A percentile compares a stretch with the other conserved stretches of the same genome.
Conservation (phyloP, 1,140 invertebrate genomes). For the Anoplolepis gracilipes region DNA sequence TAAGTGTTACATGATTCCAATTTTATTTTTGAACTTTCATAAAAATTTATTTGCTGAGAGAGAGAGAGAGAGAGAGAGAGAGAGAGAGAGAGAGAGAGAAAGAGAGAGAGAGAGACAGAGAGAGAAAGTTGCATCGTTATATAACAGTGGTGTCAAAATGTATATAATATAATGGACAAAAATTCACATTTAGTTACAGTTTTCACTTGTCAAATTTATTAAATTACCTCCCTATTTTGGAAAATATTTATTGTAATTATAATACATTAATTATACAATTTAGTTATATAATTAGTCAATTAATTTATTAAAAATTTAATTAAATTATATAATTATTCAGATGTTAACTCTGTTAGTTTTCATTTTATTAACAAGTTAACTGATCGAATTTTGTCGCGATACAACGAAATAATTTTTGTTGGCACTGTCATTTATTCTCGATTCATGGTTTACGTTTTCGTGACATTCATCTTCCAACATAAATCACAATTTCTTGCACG, state of each 20-base stretch:
- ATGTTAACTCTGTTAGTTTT: neutral
- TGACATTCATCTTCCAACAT: neutral
- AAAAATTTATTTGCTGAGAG: too few relatives aligned
- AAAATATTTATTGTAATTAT: too few relatives aligned
- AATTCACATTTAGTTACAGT: too few relatives aligned
- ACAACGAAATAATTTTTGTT: constrained; percentile 3
- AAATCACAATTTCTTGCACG: constrained; percentile 32
- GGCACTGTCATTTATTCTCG: neutral
- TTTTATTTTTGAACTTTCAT: neutral
- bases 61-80: too few relatives aligned
- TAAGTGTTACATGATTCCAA: neutral
- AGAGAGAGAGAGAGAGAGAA: too few relatives aligned
- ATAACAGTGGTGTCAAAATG: too few relatives aligned
- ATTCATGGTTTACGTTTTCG: neutral
- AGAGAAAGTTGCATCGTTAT: too few relatives aligned
- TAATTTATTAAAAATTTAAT: neutral
- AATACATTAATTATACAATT: neutral
- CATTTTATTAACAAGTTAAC: neutral
- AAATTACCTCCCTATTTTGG: too few relatives aligned
- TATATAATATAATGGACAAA: too few relatives aligned
- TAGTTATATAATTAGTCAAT: neutral
- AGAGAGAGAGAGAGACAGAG: too few relatives aligned
- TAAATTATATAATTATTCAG: constrained; percentile 9
- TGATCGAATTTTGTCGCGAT: neutral
- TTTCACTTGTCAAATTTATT: too few relatives aligned